Conservation (phyloP, 2,888 invertebrate species). For the Harpagoxenus sublaevis region DNA sequence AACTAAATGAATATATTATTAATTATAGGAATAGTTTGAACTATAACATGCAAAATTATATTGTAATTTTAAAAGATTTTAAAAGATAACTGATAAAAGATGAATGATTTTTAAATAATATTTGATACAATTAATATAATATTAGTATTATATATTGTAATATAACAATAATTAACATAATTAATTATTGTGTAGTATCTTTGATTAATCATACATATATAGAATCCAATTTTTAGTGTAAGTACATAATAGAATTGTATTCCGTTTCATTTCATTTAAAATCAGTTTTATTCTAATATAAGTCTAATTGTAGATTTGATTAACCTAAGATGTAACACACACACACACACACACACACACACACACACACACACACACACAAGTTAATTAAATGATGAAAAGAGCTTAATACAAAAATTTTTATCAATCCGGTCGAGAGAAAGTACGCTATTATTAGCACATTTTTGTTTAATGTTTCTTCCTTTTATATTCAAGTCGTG, state of each 20-base stretch:
- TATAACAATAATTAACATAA: constrained; percentile 1
- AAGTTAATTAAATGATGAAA: constrained; percentile 6
- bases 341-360: no score
- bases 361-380: no score
- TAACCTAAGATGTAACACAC: neutral
- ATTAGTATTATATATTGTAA: neutral
- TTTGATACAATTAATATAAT: neutral
- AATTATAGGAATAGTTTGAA: neutral
- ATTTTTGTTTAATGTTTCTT: neutral
- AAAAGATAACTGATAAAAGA: neutral
- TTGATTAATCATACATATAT: neutral
- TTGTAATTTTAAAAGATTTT: neutral
- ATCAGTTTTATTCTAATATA: neutral
- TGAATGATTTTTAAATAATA: neutral
- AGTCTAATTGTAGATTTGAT: neutral
- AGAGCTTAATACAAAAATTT: neutral
- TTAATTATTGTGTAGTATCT: neutral
- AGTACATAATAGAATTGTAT: constrained; percentile 2
- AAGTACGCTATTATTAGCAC: neutral
- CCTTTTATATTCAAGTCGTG: neutral
- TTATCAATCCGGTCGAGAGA: neutral
- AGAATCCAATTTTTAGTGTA: neutral
- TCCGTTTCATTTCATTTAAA: neutral
- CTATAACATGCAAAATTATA: neutral
- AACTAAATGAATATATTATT: constrained; percentile 8